A percentile compares a stretch with the other conserved stretches of the same genome.
Conservation (phyloP, 2,113 vertebrate species). For the Chionomys nivalis region DNA sequence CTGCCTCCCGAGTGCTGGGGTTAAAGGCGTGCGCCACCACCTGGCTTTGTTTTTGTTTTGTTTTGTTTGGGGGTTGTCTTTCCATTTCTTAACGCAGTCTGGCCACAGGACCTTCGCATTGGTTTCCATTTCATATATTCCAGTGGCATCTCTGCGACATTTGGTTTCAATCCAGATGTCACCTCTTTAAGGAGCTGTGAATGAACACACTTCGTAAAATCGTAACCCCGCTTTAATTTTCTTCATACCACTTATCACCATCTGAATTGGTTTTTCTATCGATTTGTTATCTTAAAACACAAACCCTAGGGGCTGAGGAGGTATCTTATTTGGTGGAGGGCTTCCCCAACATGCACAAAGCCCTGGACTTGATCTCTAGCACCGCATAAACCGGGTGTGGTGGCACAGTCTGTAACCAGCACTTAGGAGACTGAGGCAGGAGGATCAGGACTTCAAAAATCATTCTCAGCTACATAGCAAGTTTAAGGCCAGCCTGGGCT, state of each 20-base stretch:
- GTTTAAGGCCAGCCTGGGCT: background rate
- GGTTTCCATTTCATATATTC: background rate
- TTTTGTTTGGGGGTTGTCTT: background rate
- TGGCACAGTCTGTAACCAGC: background rate
- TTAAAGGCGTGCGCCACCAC: no score
- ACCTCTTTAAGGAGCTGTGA: background rate
- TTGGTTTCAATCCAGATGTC: background rate
- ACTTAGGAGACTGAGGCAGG: background rate
- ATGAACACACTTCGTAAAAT: background rate
- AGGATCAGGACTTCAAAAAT: background rate
- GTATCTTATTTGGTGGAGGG: background rate
- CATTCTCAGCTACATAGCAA: background rate
- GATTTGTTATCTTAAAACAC: conserved; percentile 13
- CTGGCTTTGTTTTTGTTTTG: no score
- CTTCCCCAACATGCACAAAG: background rate
- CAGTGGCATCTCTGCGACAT: background rate
- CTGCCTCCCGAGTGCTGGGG: no score
- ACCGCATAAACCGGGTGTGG: background rate
- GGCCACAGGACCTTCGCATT: background rate
- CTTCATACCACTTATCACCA: background rate
- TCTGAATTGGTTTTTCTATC: background rate
- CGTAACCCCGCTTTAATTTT: conserved; percentile 8
- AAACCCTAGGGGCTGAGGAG: background rate
- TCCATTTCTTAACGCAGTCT: background rate
- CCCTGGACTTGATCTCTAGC: background rate